Evolutionary conservation across 2,888 invertebrate species (phyloP).

Genomic region (Drosophila sordidula): DNA sequence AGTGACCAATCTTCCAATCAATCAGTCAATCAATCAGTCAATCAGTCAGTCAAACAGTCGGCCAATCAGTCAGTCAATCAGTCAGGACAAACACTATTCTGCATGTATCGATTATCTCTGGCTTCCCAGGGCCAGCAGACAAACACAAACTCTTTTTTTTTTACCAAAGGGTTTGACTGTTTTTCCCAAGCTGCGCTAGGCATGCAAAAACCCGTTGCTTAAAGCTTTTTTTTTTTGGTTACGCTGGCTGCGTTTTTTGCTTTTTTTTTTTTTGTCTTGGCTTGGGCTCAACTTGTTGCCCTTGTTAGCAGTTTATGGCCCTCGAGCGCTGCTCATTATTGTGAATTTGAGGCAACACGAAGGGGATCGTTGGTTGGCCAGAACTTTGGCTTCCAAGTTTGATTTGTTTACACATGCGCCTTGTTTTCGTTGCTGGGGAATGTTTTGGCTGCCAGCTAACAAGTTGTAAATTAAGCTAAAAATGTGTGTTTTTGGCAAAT

Average conservation of each 20-base stretch:
- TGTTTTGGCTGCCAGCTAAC: slow-evolving; percentile 72
- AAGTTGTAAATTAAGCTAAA: slow-evolving; percentile 78
- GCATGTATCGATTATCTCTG: not conserved
- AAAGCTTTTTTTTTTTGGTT: slow-evolving; percentile 44
- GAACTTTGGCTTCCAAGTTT: slow-evolving; percentile 70
- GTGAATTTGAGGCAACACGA: slow-evolving; percentile 47
- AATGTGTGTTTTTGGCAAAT: slow-evolving; percentile 72
- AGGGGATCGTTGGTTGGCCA: slow-evolving; percentile 22
- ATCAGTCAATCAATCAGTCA: no score
- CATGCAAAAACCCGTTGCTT: slow-evolving; percentile 43
- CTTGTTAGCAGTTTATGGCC: slow-evolving; percentile 52
- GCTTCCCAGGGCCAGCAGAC: not conserved
- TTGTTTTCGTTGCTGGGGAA: slow-evolving; percentile 46
- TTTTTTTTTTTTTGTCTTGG: slow-evolving; percentile 14
- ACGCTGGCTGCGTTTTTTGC: not conserved
- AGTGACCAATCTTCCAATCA: no score
- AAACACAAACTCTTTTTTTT: not conserved
- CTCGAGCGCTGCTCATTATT: slow-evolving; percentile 68
- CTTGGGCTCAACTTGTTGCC: slow-evolving; percentile 64
- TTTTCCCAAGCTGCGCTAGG: not conserved
- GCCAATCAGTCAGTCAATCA: no score
- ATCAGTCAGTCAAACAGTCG: not conserved
- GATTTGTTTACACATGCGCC: slow-evolving; percentile 73
- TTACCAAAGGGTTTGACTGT: not conserved
- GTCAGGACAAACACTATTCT: not conserved